Evolutionary conservation across 2,888 invertebrate genomes (phyloP).

Genomic region (Polyommatus iphigenia): DNA sequence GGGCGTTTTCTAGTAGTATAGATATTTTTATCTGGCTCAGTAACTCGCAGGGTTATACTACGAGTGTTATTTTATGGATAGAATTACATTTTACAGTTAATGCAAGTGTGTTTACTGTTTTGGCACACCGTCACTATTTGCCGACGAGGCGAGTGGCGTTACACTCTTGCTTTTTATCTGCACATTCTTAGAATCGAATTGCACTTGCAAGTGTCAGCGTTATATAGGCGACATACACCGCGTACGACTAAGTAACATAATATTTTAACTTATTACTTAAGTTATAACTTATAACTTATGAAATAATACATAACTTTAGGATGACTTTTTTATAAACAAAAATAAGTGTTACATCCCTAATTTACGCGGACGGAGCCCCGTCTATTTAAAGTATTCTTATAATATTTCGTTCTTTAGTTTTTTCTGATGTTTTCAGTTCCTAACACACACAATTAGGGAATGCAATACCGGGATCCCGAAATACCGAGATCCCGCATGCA

Average conservation of each 20-base stretch:
- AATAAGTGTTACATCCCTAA: no score
- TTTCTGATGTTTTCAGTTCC: no score
- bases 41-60: not conserved
- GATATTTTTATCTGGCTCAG: not conserved
- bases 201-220: constrained; percentile 23
- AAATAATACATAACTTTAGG: not conserved
- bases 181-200: constrained; percentile 35
- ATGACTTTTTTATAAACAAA: no score
- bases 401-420: no score
- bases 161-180: constrained; percentile 11
- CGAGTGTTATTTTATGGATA: constrained; percentile 17
- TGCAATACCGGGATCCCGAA: no score
- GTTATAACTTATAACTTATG: no score
- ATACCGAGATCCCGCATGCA: no score
- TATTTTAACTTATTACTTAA: not conserved
- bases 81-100: constrained; percentile 12
- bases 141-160: constrained; percentile 1
- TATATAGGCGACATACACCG: constrained; percentile 12
- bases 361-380: no score
- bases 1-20: not conserved
- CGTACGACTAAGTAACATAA: not conserved
- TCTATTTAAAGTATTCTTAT: no score
- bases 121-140: not conserved
- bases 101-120: constrained; percentile 6
- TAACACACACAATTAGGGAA: no score